phyloP scores from a whole-genome alignment of 1,140 invertebrate genomes.

The Epicauta chinensis region DNA sequence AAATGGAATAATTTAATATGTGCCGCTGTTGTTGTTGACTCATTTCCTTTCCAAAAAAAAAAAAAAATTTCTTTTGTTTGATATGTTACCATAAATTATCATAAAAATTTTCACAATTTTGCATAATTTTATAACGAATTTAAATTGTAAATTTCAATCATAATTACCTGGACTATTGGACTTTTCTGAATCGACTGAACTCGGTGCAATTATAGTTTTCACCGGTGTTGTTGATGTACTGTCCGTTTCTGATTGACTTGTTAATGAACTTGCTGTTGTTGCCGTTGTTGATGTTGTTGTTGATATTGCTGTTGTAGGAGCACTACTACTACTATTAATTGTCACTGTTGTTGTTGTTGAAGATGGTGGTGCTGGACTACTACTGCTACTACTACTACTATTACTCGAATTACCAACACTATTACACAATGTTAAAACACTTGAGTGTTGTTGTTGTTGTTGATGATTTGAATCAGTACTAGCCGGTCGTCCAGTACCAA shows the following conservation, averaged over 20 bases:
- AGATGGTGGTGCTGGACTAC: conserved; percentile 1
- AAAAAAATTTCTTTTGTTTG: too few species aligned
- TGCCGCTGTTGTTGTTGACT: too few species aligned
- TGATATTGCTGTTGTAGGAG: too few species aligned
- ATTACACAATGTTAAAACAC: not conserved
- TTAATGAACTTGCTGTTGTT: conserved; percentile 42
- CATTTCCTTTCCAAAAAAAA: too few species aligned
- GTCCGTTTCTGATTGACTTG: conserved; percentile 36
- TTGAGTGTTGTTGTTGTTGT: conserved; percentile 1
- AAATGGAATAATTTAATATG: too few species aligned
- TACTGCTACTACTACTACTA: conserved; percentile 33
- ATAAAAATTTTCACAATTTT: too few species aligned
- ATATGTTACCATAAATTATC: too few species aligned
- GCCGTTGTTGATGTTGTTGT: not conserved
- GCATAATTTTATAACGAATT: not conserved
- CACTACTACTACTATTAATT: conserved; percentile 1
- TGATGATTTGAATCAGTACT: conserved; percentile 38
- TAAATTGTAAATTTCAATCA: conserved; percentile 42
- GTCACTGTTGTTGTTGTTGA: conserved; percentile 14
- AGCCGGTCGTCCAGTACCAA: conserved; percentile 48
- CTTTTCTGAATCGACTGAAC: conserved; percentile 51
- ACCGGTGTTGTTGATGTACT: conserved; percentile 45
- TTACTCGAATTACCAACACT: conserved; percentile 24
- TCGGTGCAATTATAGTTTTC: conserved; percentile 43
- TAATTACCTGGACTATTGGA: conserved; percentile 49